Evolutionary conservation across 2,888 invertebrate genomes (phyloP), one percentile per base, ranked within the genome.

Genomic region (Drosophila barbarae): DNA sequence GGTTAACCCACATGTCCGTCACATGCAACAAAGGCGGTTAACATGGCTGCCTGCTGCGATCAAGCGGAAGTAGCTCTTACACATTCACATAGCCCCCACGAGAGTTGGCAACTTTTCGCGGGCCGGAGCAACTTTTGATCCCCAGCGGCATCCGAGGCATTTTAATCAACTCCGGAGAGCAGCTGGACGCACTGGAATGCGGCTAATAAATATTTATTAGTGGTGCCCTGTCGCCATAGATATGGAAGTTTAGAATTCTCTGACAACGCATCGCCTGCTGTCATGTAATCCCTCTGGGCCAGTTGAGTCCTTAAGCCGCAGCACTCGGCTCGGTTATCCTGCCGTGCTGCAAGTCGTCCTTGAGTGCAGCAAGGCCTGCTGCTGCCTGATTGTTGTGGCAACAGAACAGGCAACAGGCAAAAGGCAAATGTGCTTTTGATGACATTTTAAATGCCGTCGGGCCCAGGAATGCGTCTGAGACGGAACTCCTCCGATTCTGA

Each of bases 181-280:
- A 30, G 60, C 28, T 34, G 41, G 44, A 49, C 49, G 42, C 53
- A 39, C 50, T 39, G 53, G 60, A 36, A 52, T 51, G 70, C 60
- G 73, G 77, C 78, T 82, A 79, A 82, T 82, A 77, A 78, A 82
- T 78, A 78, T 78, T 78, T 79, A 79, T 77, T 75, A 71, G 67
- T 61, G 39, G 47, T 52, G 34, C 38, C 63, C 52, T 44, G 68
- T 54, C 53, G 41, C 52, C 58, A 44, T 42, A 28, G 42, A 57
- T 69, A 38, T 32, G 41, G 65, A 61, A 59, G 68, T 53, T 70
- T 51, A 46, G 73, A 66, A 72, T 72, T 68, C 69, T 69, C 44
- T 65, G 50, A 46, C 68, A 59, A 46, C 52, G 46, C 28, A 39
- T 26, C 32, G 55, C 32, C 21, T 13, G 5, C 26, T 15, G 9